Evolutionary conservation across 1,140 invertebrate species (phyloP).

Genomic region (Drosophila nasuta): DNA sequence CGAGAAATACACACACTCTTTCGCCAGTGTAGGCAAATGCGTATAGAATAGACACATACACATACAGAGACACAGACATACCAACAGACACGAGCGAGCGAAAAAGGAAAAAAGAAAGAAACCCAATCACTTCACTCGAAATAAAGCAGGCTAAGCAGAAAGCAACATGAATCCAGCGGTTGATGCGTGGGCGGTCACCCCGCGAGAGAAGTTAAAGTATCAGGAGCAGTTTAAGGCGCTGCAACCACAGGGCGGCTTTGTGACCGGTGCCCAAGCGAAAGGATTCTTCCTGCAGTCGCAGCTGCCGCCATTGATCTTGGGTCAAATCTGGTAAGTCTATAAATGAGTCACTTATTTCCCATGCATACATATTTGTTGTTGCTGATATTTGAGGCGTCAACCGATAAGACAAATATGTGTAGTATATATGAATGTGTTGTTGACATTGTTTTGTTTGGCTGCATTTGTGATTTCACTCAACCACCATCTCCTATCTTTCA

Average conservation of each 20-base stretch:
- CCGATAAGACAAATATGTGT: slow-evolving; percentile 23
- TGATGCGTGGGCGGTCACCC: slow-evolving; percentile 95
- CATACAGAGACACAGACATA: background rate
- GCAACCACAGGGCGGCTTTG: slow-evolving; percentile 93
- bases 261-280: slow-evolving; percentile 97
- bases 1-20: slow-evolving; percentile 57
- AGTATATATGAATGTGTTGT: background rate
- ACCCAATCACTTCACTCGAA: slow-evolving; percentile 7
- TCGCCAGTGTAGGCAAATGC: background rate
- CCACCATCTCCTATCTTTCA: too few species aligned
- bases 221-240: slow-evolving; percentile 96
- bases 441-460: slow-evolving; percentile 33
- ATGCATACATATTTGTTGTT: background rate
- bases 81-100: background rate
- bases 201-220: slow-evolving; percentile 94
- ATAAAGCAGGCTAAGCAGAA: background rate
- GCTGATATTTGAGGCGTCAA: slow-evolving; percentile 31
- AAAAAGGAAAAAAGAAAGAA: slow-evolving; percentile 25
- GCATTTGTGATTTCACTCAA: background rate
- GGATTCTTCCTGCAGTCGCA: slow-evolving; percentile 97
- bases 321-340: slow-evolving; percentile 94
- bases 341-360: slow-evolving; percentile 85
- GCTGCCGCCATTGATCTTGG: slow-evolving; percentile 93
- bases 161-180: slow-evolving; percentile 85
- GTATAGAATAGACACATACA: slow-evolving; percentile 27